These are phyloP conservation scores for Polypedilum pembai DNA, from an alignment of 1,140 invertebrate genomes.

Conservation along the genomic window DNA sequence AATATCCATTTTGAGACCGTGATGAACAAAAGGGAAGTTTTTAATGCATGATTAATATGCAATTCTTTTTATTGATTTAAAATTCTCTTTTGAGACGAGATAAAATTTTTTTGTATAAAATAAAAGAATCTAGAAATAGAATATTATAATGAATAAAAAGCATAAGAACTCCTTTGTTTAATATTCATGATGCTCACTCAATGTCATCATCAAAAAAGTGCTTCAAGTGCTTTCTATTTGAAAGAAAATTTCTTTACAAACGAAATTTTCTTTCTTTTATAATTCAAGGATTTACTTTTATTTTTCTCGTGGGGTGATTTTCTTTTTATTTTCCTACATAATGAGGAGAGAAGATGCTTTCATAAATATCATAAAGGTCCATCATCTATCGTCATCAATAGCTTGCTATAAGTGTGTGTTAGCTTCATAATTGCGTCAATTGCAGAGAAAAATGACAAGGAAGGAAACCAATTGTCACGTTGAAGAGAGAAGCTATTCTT, in stretches of 20 bases:
- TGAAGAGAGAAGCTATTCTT: too few relatives aligned
- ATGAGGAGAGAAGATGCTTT: not conserved
- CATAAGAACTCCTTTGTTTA: not conserved
- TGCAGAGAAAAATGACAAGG: not conserved
- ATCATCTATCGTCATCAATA: not conserved
- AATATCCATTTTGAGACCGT: too few relatives aligned
- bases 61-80: too few relatives aligned
- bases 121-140: too few relatives aligned
- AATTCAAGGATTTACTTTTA: not conserved
- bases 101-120: too few relatives aligned
- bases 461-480: not conserved
- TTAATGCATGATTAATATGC: too few relatives aligned
- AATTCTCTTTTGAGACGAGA: too few relatives aligned
- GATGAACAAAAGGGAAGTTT: too few relatives aligned
- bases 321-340: not conserved
- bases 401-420: not conserved
- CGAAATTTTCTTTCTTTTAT: not conserved
- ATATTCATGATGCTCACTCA: not conserved
- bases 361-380: not conserved
- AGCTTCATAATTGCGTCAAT: not conserved
- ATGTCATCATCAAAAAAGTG: not conserved
- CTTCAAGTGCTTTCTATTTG: constrained; percentile 7
- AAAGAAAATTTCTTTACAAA: not conserved
- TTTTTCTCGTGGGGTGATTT: not conserved
- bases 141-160: not conserved